phyloP scores from a whole-genome alignment of 2,113 vertebrate species.

The Oryzias celebensis region DNA sequence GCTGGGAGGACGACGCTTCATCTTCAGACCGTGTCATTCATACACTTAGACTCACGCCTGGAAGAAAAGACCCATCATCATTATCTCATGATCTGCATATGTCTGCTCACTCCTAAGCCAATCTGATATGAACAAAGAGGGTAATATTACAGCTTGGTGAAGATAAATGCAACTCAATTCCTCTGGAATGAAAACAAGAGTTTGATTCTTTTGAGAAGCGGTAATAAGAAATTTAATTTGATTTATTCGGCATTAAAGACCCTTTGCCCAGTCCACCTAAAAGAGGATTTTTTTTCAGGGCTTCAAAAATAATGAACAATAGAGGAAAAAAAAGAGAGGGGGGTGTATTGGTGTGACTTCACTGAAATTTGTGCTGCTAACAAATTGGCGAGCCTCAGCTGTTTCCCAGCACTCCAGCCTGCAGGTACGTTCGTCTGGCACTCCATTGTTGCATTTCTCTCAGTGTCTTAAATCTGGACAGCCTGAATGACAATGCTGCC shows the following conservation, averaged over 20 bases:
- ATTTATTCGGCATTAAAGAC: slow-evolving; percentile 51
- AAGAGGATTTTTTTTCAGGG: slow-evolving; percentile 28
- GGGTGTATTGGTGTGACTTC: slow-evolving; percentile 29
- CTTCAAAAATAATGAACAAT: slow-evolving; percentile 43
- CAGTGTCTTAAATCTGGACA: slow-evolving; percentile 56
- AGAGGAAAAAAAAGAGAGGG: slow-evolving; percentile 14
- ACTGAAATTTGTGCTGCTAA: slow-evolving; percentile 56
- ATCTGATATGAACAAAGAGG: slow-evolving; percentile 60
- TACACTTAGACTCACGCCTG: slow-evolving; percentile 71
- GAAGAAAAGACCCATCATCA: slow-evolving; percentile 60
- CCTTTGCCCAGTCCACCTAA: slow-evolving; percentile 27
- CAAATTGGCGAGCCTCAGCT: slow-evolving; percentile 71
- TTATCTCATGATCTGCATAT: slow-evolving; percentile 68
- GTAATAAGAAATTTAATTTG: slow-evolving; percentile 52
- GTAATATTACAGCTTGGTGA: slow-evolving; percentile 48
- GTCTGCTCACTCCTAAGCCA: slow-evolving; percentile 44
- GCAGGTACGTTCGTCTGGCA: slow-evolving; percentile 56
- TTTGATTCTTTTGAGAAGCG: slow-evolving; percentile 37
- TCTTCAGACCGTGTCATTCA: slow-evolving; percentile 70
- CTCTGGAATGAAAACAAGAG: slow-evolving; percentile 51
- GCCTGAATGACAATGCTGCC: slow-evolving; percentile 68
- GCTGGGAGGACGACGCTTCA: slow-evolving; percentile 71
- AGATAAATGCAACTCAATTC: slow-evolving; percentile 67
- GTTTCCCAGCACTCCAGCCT: slow-evolving; percentile 59
- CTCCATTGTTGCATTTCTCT: slow-evolving; percentile 50